phyloP scores from a whole-genome alignment of 2,888 invertebrate genomes.

The Thumatha senex region DNA sequence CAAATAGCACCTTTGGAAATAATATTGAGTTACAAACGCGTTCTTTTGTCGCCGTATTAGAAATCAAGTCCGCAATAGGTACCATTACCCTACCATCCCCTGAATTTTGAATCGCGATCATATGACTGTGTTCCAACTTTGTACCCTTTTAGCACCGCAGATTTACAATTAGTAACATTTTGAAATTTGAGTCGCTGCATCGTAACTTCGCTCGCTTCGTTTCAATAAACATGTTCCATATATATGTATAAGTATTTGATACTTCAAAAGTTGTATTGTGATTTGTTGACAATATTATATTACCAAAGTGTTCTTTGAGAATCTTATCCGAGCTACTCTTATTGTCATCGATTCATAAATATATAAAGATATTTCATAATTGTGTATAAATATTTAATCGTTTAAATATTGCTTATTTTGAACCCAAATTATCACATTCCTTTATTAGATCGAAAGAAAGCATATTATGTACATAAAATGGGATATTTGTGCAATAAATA shows the following conservation, averaged over 20 bases:
- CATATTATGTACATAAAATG: constrained; percentile 15
- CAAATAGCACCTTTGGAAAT: constrained; percentile 59
- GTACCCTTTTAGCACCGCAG: no score
- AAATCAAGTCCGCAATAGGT: constrained; percentile 48
- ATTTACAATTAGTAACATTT: no score
- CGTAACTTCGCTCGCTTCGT: no score
- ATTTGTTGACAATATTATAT: no score
- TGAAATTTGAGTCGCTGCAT: no score
- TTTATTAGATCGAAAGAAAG: constrained; percentile 1
- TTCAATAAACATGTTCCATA: no score
- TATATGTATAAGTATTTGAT: no score
- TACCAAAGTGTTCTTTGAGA: no score
- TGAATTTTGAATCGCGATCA: constrained; percentile 38
- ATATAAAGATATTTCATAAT: no score
- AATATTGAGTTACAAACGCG: constrained; percentile 64
- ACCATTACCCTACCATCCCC: constrained; percentile 51
- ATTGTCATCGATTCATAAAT: no score
- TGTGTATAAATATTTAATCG: no score
- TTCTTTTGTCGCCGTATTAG: constrained; percentile 59
- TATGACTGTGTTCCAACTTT: constrained; percentile 40
- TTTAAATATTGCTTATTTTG: background rate
- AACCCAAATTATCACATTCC: constrained; percentile 1
- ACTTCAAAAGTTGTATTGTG: no score
- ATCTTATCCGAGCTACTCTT: constrained; percentile 46
- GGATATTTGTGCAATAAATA: constrained; percentile 47